Percentiles rank a stretch among this genome's conserved stretches.
Evolutionary conservation across 1,140 invertebrate species (phyloP).

Genomic region (Stenopsyche tienmushanensis): DNA sequence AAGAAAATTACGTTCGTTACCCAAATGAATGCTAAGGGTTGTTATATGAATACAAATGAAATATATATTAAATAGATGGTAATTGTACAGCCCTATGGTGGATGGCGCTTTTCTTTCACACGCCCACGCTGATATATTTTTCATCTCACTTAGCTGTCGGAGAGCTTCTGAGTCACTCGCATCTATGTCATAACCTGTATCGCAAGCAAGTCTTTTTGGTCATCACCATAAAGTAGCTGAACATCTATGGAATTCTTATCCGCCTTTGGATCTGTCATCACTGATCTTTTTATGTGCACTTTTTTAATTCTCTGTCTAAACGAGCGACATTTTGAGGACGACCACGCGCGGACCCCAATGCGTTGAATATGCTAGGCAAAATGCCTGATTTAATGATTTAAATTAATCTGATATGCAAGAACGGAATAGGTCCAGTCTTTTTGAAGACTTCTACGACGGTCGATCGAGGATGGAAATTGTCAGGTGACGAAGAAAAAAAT

Average conservation of each 20-base stretch:
- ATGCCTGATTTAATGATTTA: too few relatives aligned
- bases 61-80: not conserved
- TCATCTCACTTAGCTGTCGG: slow-evolving; percentile 1
- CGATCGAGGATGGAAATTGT: too few relatives aligned
- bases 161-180: not conserved
- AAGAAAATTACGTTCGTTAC: not conserved
- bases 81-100: slow-evolving; percentile 4
- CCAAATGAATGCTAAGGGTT: not conserved
- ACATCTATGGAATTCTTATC: not conserved
- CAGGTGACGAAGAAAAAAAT: too few relatives aligned
- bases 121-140: not conserved
- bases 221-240: slow-evolving; percentile 17
- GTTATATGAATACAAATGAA: not conserved
- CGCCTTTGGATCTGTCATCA: not conserved
- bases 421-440: too few relatives aligned
- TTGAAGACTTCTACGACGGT: too few relatives aligned
- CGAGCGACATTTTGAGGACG: too few relatives aligned
- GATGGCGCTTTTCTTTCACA: slow-evolving; percentile 2
- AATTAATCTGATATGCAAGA: too few relatives aligned
- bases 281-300: too few relatives aligned
- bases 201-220: slow-evolving; percentile 1
- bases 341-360: too few relatives aligned
- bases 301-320: too few relatives aligned
- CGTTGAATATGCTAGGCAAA: too few relatives aligned
- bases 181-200: not conserved